These are phyloP conservation scores for Chesias legatella DNA, from an alignment of 2,888 invertebrate species.

Conservation along the genomic window DNA sequence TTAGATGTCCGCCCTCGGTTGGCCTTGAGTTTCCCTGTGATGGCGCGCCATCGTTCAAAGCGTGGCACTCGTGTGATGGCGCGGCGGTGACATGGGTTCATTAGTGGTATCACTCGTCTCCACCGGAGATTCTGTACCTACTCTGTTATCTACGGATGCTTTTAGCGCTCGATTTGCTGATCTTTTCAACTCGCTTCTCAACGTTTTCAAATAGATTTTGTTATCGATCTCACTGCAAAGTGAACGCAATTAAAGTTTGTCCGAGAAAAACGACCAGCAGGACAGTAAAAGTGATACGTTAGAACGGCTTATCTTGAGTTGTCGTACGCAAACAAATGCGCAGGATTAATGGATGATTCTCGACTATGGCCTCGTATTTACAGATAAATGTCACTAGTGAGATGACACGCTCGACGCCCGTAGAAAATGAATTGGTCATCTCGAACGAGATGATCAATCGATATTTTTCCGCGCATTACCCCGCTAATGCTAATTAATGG, in stretches of 20 bases:
- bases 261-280: conserved; percentile 16
- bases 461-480: too few relatives aligned
- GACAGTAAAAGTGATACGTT: conserved; percentile 10
- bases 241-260: conserved; percentile 29
- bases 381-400: too few relatives aligned
- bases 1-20: conserved; percentile 59
- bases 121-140: conserved; percentile 54
- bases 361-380: too few relatives aligned
- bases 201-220: conserved; percentile 46
- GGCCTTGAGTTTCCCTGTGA: conserved; percentile 63
- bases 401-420: too few relatives aligned
- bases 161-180: conserved; percentile 64
- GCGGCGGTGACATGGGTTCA: conserved; percentile 74
- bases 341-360: conserved; percentile 5
- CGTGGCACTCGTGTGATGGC: conserved; percentile 67
- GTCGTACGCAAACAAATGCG: conserved; percentile 8
- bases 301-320: conserved; percentile 9
- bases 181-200: conserved; percentile 39
- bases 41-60: conserved; percentile 61
- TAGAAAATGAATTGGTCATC: too few relatives aligned
- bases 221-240: conserved; percentile 39
- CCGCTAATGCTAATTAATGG: too few relatives aligned
- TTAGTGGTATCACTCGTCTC: conserved; percentile 68
- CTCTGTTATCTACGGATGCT: conserved; percentile 71
- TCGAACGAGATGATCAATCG: not conserved